These are phyloP conservation scores for Gallinago paraguaiae DNA, from an alignment of 2,113 vertebrate genomes.

Conservation along the genomic window DNA sequence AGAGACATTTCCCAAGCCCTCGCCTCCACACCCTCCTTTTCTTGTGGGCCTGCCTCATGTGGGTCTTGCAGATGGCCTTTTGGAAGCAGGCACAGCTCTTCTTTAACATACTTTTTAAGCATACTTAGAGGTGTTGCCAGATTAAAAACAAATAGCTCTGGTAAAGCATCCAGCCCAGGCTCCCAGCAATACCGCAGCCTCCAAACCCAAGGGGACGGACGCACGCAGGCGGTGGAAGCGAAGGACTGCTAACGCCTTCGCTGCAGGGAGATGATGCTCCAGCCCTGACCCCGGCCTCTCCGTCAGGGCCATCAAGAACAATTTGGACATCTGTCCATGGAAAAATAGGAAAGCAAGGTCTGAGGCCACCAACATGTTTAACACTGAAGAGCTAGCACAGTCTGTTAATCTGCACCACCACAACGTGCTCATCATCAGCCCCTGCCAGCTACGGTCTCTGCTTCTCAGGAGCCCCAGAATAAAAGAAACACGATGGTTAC, in stretches of 20 bases:
- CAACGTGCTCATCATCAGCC: background rate
- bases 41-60: background rate
- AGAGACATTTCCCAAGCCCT: background rate
- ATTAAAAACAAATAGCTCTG: background rate
- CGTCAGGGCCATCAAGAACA: background rate
- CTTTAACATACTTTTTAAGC: background rate
- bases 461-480: background rate
- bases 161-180: background rate
- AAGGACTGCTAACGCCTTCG: background rate
- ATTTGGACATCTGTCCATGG: background rate
- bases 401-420: background rate
- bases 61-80: background rate
- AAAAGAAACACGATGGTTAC: background rate
- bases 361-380: background rate
- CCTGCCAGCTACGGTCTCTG: background rate
- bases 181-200: background rate
- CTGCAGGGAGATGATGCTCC: background rate
- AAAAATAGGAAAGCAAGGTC: background rate
- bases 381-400: background rate
- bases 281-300: background rate
- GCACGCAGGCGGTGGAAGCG: rapidly evolving
- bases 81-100: background rate
- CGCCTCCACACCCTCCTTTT: background rate
- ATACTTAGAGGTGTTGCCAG: background rate
- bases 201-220: background rate